Base-by-base conservation (phyloP, 2,888 invertebrate species). In the Thumatha senex region DNA sequence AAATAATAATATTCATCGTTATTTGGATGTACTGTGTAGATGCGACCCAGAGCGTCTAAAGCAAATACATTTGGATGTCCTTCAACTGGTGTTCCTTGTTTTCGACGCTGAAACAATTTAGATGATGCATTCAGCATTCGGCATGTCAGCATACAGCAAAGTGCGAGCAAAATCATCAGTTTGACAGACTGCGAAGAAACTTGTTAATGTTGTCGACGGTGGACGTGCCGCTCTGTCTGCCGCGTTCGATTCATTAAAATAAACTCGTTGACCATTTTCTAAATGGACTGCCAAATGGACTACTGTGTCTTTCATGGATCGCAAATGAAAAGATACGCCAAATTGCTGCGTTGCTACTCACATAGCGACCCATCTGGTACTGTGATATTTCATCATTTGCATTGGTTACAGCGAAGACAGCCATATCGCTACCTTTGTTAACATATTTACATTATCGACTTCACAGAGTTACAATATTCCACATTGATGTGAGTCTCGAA, bases 11-110 rank as follows among this genome's bases (percentile, higher is more conserved):
- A 77, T 51, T 77, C 70, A 44, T 58, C 61, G 39, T 73, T 63
- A 14, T 50, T 80, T 13, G 75, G 74, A 72, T 78, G 73, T 33
- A 80, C 76, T 60, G 78, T 60, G 76, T 80, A 81, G 50, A 80
- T 49, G 4, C 74, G 69, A 15, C 75, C 75, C 14, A 78, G 54
- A 12, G 72, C 72, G 68, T 78, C 67, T 34, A 65, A 63, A 44
- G 72, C 68, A 76, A 54, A 70, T 44, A 79, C 62, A 53, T 63
- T 18, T 59, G 61, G 30, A 29, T 60, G 57, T 30, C 61, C 63
- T 57, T 45, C 55, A 66, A 68, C 64, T 64, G 57, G 52, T 18
- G 54, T 48, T 57, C 68, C 67, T 67, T 58, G 65, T 56, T 49
- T 40, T 13, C 40, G 40, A 29, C 70, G 58, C 61, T 34, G n/a